Percentiles rank a stretch among this genome's conserved stretches.
phyloP scores from a whole-genome alignment of 2,113 vertebrate species.

The Spea multiplicata region DNA sequence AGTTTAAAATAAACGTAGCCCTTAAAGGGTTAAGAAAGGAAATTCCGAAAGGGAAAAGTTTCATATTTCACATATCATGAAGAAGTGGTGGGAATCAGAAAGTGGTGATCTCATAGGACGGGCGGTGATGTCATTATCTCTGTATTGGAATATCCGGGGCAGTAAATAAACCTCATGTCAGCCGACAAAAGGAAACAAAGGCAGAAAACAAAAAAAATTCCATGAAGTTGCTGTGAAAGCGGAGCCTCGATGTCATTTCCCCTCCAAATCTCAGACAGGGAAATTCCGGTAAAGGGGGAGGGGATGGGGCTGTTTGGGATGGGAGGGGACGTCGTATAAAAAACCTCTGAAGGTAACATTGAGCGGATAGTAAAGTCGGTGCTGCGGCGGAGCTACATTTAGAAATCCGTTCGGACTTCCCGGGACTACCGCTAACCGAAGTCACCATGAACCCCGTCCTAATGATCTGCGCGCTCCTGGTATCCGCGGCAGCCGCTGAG shows the following conservation, averaged over 20 bases:
- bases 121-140: too few relatives aligned
- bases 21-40: too few relatives aligned
- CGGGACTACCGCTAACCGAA: not conserved
- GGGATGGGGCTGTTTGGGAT: constrained; percentile 5
- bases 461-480: not conserved
- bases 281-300: constrained; percentile 36
- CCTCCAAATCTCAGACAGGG: constrained; percentile 37
- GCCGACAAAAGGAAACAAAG: constrained; percentile 14
- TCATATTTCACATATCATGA: too few relatives aligned
- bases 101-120: too few relatives aligned
- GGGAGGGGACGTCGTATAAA: constrained; percentile 25
- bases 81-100: too few relatives aligned
- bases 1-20: too few relatives aligned
- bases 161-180: not conserved
- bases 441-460: not conserved
- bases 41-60: too few relatives aligned
- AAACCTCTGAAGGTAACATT: constrained; percentile 38
- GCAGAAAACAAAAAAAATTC: not conserved
- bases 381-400: not conserved
- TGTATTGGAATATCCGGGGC: not conserved
- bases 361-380: constrained; percentile 8
- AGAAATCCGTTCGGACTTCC: not conserved
- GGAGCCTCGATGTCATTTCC: constrained; percentile 40
- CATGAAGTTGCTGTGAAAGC: constrained; percentile 8
- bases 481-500: constrained; percentile 14